Evolutionary conservation across 2,888 invertebrate genomes (phyloP), one percentile per base, ranked within the genome.

Genomic region (Branchellion lobata): DNA sequence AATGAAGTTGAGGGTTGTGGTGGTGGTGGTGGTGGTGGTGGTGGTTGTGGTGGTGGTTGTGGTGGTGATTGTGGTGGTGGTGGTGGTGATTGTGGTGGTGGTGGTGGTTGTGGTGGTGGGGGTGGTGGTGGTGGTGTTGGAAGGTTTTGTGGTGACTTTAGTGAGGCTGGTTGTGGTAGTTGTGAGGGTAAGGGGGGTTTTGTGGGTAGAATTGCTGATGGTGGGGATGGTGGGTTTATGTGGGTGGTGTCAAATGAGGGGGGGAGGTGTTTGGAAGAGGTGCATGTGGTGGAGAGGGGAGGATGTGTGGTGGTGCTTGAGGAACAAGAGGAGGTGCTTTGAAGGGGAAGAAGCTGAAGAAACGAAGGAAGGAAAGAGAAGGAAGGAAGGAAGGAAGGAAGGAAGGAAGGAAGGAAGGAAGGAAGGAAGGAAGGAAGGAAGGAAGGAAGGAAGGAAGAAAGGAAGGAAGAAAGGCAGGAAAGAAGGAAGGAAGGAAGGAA

Each of bases 371-470:
- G 34, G 69, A 40, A 71, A 40, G 40, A 36, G 14, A 71, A 24
- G 78, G 71, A 72, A 34, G 78, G 47, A 71, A 31, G 57, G 61
- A 76, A 11, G 77, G 27, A 61, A 29, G 57, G 61, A 76, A 27
- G 77, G 77, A 76, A 27, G 77, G 77, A 76, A 27, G 77, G 77
- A 65, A 8, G 14, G 72, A 78, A 61, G 77, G 77, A 76, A 27
- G 77, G 77, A 76, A 27, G 77, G 77, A 76, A 27, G 77, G 77
- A 76, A 27, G 77, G 77, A 76, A 27, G 77, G 77, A 76, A 27
- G 77, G 77, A 78, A 34, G 78, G 78, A 78, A 34, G 78, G 78
- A 78, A 34, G 78, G 69, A 78, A 34, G 78, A 69, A 78, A 34
- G 78, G 77, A 76, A 27, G 77, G 77, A 76, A 27, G 77, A 57